Evolutionary conservation across 1,140 invertebrate species (phyloP).

Genomic region (Caenorhabditis brenneri): DNA sequence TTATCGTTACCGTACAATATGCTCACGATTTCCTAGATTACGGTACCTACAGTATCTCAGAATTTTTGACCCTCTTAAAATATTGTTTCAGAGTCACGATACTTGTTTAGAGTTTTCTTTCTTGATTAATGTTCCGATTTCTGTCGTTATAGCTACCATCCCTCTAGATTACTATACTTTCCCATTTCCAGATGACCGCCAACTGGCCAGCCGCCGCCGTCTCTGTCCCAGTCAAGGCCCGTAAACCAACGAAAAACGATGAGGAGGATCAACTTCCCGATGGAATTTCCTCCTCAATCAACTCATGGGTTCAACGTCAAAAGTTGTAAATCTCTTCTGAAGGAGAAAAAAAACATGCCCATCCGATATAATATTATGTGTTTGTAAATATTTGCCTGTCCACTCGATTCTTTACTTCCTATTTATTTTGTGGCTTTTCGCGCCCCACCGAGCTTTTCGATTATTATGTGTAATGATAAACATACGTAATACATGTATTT

Average conservation of each 20-base stretch:
- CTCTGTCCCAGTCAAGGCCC: conserved; percentile 57
- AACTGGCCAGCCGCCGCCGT: conserved; percentile 65
- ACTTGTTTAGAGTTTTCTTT: too few relatives aligned
- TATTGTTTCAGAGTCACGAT: too few relatives aligned
- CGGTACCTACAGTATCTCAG: too few relatives aligned
- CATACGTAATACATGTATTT: too few relatives aligned
- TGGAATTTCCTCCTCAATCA: conserved; percentile 1
- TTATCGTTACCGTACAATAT: too few relatives aligned
- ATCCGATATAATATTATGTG: not conserved
- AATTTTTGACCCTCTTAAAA: too few relatives aligned
- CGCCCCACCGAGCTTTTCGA: not conserved
- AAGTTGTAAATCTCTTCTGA: conserved; percentile 8
- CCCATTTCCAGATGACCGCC: conserved; percentile 51
- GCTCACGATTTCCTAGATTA: too few relatives aligned
- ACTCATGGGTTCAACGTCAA: conserved; percentile 37
- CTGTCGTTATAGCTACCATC: too few relatives aligned
- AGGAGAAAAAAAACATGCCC: too few relatives aligned
- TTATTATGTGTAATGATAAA: not conserved
- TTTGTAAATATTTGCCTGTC: conserved; percentile 30
- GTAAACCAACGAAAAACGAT: conserved; percentile 40
- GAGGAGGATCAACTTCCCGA: not conserved
- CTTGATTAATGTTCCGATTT: too few relatives aligned
- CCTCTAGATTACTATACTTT: not conserved
- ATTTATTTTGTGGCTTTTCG: conserved; percentile 8
- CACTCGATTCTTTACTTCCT: not conserved